Percentiles rank a stretch among this genome's conserved stretches.
These are phyloP conservation scores for Cyclopterus lumpus DNA, from an alignment of 2,797 vertebrate species.

Conservation along the genomic window DNA sequence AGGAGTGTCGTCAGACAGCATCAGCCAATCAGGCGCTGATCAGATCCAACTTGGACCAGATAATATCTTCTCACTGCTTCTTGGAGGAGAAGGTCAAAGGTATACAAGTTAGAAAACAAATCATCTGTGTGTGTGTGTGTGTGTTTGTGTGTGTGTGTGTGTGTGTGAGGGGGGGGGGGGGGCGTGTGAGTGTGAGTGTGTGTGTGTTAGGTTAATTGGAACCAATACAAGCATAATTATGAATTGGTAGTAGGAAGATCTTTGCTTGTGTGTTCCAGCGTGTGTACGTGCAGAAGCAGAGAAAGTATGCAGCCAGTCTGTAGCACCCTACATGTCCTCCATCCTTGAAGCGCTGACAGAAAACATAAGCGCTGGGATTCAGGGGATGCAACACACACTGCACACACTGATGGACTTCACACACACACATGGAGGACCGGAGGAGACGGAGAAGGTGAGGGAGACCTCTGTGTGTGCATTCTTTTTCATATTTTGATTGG, in stretches of 20 bases:
- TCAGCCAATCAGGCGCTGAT: constrained; percentile 84
- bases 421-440: constrained; percentile 42
- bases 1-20: constrained; percentile 81
- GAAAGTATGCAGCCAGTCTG: constrained; percentile 82
- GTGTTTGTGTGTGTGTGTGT: not conserved
- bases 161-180: too few relatives aligned
- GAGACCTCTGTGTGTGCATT: not conserved
- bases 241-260: too few relatives aligned
- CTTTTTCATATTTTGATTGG: not conserved
- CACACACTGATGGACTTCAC: constrained; percentile 67
- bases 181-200: too few relatives aligned
- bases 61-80: constrained; percentile 86
- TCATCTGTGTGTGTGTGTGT: constrained; percentile 30
- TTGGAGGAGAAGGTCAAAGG: constrained; percentile 89
- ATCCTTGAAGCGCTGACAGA: constrained; percentile 90
- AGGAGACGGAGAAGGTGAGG: constrained; percentile 69
- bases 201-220: too few relatives aligned
- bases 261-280: constrained; percentile 65
- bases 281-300: constrained; percentile 82
- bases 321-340: constrained; percentile 88
- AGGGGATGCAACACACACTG: constrained; percentile 63
- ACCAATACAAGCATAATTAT: too few relatives aligned
- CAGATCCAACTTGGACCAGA: constrained; percentile 90
- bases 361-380: constrained; percentile 83
- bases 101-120: constrained; percentile 42